phyloP scores from a whole-genome alignment of 2,113 vertebrate genomes.

The Oophaga pumilio region DNA sequence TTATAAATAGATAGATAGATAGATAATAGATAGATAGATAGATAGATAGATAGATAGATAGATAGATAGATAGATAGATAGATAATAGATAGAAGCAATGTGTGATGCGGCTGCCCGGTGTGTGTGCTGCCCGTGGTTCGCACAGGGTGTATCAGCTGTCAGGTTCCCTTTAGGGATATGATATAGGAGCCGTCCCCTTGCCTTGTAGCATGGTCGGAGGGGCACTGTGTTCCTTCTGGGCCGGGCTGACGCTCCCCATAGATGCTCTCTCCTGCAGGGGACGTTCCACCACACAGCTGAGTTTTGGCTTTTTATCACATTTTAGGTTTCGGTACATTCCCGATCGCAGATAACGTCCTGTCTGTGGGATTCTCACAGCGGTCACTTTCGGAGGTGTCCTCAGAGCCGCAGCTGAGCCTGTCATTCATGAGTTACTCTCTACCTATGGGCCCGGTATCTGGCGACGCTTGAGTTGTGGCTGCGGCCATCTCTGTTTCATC shows the following conservation, averaged over 20 bases:
- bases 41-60: too few species aligned
- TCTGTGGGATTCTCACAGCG: neutral
- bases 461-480: too few species aligned
- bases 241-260: neutral
- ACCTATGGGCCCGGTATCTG: neutral
- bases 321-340: neutral
- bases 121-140: too few species aligned
- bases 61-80: too few species aligned
- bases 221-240: neutral
- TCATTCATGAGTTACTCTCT: constrained; percentile 35
- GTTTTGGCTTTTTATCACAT: neutral
- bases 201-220: neutral
- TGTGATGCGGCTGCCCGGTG: too few species aligned
- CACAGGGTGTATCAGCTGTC: too few species aligned
- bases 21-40: too few species aligned
- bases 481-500: neutral
- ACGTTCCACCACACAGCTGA: neutral
- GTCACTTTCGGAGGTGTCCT: neutral
- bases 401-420: neutral
- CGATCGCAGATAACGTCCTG: neutral
- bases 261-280: neutral
- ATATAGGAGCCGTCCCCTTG: neutral
- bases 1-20: too few species aligned
- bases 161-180: too few species aligned
- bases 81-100: too few species aligned